Conservation (phyloP, 2,113 vertebrate species). For the Corythoichthys haematopterus region DNA sequence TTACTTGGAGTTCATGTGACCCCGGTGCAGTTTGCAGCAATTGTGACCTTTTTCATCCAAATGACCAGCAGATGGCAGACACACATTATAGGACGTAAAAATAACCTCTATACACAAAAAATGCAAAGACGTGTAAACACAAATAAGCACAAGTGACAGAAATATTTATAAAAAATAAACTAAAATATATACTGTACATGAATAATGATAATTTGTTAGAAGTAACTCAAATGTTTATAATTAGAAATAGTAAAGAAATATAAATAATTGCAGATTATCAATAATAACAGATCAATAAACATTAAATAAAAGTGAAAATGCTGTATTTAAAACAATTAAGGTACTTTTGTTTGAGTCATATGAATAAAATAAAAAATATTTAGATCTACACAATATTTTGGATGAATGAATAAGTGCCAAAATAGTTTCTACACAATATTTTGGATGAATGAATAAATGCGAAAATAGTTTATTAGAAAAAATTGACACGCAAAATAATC, state of each 20-base stretch:
- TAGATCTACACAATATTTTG: too few species aligned
- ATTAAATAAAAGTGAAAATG: background rate
- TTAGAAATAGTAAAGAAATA: background rate
- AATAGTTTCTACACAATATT: too few species aligned
- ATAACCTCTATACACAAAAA: background rate
- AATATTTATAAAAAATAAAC: background rate
- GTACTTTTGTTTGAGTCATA: too few species aligned
- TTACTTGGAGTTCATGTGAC: background rate
- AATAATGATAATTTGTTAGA: background rate
- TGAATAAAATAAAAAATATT: too few species aligned
- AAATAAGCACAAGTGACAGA: background rate
- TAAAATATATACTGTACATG: background rate
- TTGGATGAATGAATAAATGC: too few species aligned
- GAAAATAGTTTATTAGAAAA: too few species aligned
- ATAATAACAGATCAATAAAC: background rate
- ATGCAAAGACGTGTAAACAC: background rate
- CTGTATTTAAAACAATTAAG: too few species aligned
- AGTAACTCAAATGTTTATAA: too few species aligned
- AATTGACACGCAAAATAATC: too few species aligned
- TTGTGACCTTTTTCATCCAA: background rate
- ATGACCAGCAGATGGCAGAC: conserved; percentile 63
- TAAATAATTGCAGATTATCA: background rate
- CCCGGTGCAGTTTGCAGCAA: conserved; percentile 25
- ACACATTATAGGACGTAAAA: conserved; percentile 13
- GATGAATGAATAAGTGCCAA: too few species aligned